Evolutionary conservation across 2,888 invertebrate genomes (phyloP), one percentile per base, ranked within the genome.

Genomic region (Apamea anceps): DNA sequence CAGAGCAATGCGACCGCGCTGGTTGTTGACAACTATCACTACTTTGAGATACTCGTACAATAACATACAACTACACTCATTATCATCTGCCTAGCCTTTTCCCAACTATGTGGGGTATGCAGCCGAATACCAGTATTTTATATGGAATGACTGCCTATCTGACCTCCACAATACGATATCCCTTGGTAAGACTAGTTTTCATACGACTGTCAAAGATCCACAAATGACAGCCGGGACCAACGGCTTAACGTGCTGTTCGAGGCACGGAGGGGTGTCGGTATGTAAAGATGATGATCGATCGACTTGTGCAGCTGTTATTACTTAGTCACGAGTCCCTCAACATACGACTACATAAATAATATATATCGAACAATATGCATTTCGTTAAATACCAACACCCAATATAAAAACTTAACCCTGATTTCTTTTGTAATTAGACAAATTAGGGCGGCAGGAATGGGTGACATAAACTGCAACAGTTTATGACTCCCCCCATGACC

Each of bases 391-490:
- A 78, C 25, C 25, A 68, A 25, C 45, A 48, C 32, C 8, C 15
- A 77, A 83, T 57, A 83, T n/a, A 51, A 62, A 28, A 60, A 80
- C 25, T 37, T 8, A n/a, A n/a, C 18, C 73, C 74, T 75, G 88
- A 86, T 90, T 87, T 84, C 83, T 85, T 85, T 77, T 81, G 89
- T 91, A 92, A 92, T 91, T 90, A 90, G 85, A 89, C 86, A 89
- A 88, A 91, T 93, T 89, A 91, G 82, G 75, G 75, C 82, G 78
- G 62, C 15, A n/a, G 66, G 74, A 81, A 68, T 60, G 78, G 86
- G 76, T 65, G 80, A 74, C 80, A 81, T 88, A 85, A 90, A 90
- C 86, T 93, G 93, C 92, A 91, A 90, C 90, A 91, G 84, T 91
- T 91, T 87, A 90, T 87, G 85, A 70, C 78, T 81, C 75, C 77